Evolutionary conservation across 2,888 invertebrate genomes (phyloP).

Genomic region (Plutella xylostella): DNA sequence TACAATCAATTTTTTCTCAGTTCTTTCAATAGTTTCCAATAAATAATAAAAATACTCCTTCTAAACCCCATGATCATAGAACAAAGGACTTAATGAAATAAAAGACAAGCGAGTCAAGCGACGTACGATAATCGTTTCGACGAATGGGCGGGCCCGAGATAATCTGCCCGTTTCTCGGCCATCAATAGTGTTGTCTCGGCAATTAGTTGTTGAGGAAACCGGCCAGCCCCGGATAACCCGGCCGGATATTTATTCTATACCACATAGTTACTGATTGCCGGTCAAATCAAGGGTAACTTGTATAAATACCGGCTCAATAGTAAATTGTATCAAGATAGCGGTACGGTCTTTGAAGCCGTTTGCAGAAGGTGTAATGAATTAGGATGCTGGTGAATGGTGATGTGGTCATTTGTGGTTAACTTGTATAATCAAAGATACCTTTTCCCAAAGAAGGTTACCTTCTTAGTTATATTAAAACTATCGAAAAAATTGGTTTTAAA

Average conservation of each 20-base stretch:
- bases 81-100: neutral
- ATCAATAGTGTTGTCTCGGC: conserved; percentile 61
- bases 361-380: neutral
- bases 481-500: neutral
- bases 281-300: conserved; percentile 26
- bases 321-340: too few relatives aligned
- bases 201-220: conserved; percentile 52
- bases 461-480: neutral
- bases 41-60: too few relatives aligned
- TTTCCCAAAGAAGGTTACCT: neutral
- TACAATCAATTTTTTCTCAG: too few relatives aligned
- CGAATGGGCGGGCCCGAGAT: conserved; percentile 45
- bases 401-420: neutral
- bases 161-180: conserved; percentile 50
- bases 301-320: too few relatives aligned
- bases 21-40: too few relatives aligned
- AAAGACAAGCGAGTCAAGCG: conserved; percentile 7
- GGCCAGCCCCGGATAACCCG: conserved; percentile 20
- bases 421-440: too few relatives aligned
- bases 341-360: too few relatives aligned
- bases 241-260: conserved; percentile 51
- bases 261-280: conserved; percentile 45
- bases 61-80: too few relatives aligned
- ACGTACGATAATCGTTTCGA: conserved; percentile 36
- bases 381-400: neutral